phyloP scores from a whole-genome alignment of 2,888 invertebrate species.

The Meghimatium bilineatum region DNA sequence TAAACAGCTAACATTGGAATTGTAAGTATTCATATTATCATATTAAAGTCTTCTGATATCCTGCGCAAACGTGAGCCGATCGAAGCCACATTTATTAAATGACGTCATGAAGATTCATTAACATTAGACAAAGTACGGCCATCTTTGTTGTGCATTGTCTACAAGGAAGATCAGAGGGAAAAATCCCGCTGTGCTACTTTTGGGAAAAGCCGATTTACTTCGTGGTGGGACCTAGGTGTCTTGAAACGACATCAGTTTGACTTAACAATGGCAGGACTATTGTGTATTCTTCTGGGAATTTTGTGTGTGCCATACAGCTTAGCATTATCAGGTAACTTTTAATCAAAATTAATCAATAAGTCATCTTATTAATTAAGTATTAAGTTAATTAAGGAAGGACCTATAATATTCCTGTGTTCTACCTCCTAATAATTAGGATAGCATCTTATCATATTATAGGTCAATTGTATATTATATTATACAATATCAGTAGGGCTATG shows the following conservation, averaged over 20 bases:
- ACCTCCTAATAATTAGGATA: too few species aligned
- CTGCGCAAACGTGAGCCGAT: background rate
- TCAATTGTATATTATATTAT: too few species aligned
- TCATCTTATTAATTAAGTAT: too few species aligned
- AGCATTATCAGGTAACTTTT: slow-evolving; percentile 2
- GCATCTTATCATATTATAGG: too few species aligned
- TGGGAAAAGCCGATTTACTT: background rate
- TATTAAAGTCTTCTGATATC: background rate
- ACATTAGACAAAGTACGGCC: slow-evolving; percentile 62
- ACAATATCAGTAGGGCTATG: too few species aligned
- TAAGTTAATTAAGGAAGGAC: too few species aligned
- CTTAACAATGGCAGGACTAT: slow-evolving; percentile 21
- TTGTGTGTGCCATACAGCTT: slow-evolving; percentile 7
- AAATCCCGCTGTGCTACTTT: background rate
- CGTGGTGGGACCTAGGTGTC: slow-evolving; percentile 2
- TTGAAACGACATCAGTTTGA: background rate
- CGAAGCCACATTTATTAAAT: slow-evolving; percentile 35
- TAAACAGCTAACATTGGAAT: background rate
- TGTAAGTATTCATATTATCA: slow-evolving; percentile 1
- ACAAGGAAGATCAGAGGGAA: background rate
- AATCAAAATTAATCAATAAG: too few species aligned
- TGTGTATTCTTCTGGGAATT: background rate
- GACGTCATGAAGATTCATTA: slow-evolving; percentile 64
- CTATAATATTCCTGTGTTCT: too few species aligned
- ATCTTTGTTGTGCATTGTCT: slow-evolving; percentile 56